Evolutionary conservation across 1,140 invertebrate genomes (phyloP).

Genomic region (Wasmannia auropunctata): DNA sequence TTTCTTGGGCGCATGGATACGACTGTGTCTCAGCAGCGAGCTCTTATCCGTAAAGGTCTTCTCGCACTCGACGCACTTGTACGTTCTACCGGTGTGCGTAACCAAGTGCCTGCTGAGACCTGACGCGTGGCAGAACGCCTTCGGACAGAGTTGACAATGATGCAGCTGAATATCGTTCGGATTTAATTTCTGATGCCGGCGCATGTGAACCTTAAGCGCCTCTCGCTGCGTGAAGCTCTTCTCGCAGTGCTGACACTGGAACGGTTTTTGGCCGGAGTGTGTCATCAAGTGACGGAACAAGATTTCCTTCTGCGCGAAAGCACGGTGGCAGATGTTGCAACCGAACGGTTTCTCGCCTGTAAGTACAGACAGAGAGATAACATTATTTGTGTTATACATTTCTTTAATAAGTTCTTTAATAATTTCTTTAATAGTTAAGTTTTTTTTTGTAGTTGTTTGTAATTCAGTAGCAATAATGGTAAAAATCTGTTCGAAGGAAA

Average conservation of each 20-base stretch:
- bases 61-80: conserved; percentile 88
- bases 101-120: conserved; percentile 90
- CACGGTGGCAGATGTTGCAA: conserved; percentile 90
- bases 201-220: conserved; percentile 88
- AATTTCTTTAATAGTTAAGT: background rate
- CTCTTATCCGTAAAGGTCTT: conserved; percentile 90
- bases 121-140: conserved; percentile 89
- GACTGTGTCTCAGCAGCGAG: conserved; percentile 88
- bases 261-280: conserved; percentile 94
- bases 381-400: conserved; percentile 15
- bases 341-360: conserved; percentile 90
- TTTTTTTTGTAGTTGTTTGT: background rate
- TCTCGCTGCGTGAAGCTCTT: conserved; percentile 91
- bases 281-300: conserved; percentile 93
- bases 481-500: background rate
- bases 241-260: conserved; percentile 90
- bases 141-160: conserved; percentile 89
- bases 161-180: conserved; percentile 87
- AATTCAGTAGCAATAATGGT: background rate
- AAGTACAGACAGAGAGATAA: conserved; percentile 35
- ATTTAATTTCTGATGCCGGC: conserved; percentile 86
- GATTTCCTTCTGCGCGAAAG: conserved; percentile 93
- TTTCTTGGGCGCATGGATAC: conserved; percentile 84
- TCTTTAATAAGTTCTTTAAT: conserved; percentile 27
- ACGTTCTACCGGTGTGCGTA: conserved; percentile 89